Evolutionary conservation across 2,888 invertebrate genomes (phyloP).

Genomic region (Caenorhabditis sp.): DNA sequence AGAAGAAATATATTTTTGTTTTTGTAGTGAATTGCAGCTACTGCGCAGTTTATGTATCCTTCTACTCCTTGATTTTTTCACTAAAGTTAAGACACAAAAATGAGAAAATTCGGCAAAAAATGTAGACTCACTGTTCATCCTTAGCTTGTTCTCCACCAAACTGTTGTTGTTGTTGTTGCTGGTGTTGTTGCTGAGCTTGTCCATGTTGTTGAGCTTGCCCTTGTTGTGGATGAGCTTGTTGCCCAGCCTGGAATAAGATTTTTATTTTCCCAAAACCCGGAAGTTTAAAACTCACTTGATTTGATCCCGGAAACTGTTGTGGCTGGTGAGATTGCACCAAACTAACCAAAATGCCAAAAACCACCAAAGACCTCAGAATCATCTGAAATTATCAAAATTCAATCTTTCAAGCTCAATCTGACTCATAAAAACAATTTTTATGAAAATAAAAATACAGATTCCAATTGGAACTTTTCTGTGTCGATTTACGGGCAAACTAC

Average conservation of each 20-base stretch:
- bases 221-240: constrained; percentile 13
- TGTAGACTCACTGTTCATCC: constrained; percentile 64
- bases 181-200: constrained; percentile 27
- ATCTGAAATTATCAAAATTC: constrained; percentile 18
- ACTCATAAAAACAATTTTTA: background rate
- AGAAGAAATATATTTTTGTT: too few species aligned
- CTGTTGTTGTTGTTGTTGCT: constrained; percentile 47
- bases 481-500: constrained; percentile 41
- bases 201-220: constrained; percentile 3
- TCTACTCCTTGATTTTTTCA: background rate
- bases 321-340: constrained; percentile 36
- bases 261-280: too few species aligned
- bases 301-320: constrained; percentile 53
- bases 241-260: constrained; percentile 9
- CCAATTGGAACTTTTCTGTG: constrained; percentile 7
- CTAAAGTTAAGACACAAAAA: too few species aligned
- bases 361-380: constrained; percentile 18
- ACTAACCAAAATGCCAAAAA: constrained; percentile 16
- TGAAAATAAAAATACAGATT: constrained; percentile 12
- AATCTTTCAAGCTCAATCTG: background rate
- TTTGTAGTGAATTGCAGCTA: too few species aligned
- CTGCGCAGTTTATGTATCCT: background rate
- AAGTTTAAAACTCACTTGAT: background rate
- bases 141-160: constrained; percentile 69
- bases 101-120: too few species aligned